phyloP scores from a whole-genome alignment of 2,888 invertebrate genomes.

The Pachymerium ferrugineum region DNA sequence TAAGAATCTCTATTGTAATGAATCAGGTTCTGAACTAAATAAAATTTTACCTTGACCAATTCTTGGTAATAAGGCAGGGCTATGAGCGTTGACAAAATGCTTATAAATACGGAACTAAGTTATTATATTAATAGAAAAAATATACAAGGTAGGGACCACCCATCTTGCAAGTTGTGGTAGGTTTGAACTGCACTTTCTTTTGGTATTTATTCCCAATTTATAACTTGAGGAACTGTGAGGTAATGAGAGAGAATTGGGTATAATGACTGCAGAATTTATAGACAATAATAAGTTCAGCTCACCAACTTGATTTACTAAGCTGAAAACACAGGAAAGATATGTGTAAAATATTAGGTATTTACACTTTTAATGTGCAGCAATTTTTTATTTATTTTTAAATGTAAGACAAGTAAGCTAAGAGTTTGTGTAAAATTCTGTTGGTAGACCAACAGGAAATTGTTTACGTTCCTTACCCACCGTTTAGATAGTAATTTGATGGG shows the following conservation, averaged over 20 bases:
- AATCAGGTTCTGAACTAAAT: not conserved
- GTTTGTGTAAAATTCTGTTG: too few relatives aligned
- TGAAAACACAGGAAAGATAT: not conserved
- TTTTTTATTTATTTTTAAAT: too few relatives aligned
- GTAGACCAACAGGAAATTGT: not conserved
- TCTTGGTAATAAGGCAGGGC: too few relatives aligned
- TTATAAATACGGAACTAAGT: too few relatives aligned
- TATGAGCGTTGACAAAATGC: too few relatives aligned
- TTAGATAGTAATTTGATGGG: constrained; percentile 9
- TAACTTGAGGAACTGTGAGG: not conserved
- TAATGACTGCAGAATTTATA: not conserved
- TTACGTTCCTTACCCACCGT: not conserved
- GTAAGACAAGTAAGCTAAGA: too few relatives aligned
- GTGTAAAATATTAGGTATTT: too few relatives aligned
- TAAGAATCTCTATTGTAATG: not conserved
- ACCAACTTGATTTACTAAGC: not conserved
- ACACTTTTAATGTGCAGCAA: too few relatives aligned
- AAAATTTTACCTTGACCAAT: constrained; percentile 1
- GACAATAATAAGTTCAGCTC: not conserved
- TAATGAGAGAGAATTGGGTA: not conserved
- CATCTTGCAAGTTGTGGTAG: not conserved
- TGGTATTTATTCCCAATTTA: not conserved
- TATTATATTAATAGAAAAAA: not conserved
- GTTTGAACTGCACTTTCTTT: not conserved
- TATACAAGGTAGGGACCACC: not conserved